Evolutionary conservation across 2,113 vertebrate genomes (phyloP).

Genomic region (Ceyx cyanopectus): DNA sequence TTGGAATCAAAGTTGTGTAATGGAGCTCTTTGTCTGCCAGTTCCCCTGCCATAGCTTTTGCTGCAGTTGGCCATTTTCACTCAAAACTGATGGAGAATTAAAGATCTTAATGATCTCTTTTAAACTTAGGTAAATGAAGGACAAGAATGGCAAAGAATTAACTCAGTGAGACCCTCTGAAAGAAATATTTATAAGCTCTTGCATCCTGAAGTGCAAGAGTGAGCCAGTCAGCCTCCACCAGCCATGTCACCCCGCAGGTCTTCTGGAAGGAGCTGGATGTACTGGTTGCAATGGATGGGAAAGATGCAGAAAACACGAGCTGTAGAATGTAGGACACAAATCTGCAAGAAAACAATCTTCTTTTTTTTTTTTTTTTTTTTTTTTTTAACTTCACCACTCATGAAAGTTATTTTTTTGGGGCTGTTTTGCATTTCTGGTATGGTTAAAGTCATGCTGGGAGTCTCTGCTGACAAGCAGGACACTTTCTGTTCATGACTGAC

Average conservation of each 20-base stretch:
- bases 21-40: neutral
- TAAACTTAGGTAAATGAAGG: neutral
- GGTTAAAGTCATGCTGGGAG: neutral
- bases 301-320: neutral
- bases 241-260: neutral
- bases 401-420: neutral
- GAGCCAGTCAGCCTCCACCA: neutral
- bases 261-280: neutral
- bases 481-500: neutral
- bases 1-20: neutral
- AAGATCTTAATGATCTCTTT: neutral
- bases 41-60: neutral
- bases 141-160: neutral
- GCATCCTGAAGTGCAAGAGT: neutral
- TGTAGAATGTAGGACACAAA: neutral
- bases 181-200: neutral
- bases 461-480: neutral
- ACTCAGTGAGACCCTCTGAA: neutral
- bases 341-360: neutral
- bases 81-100: neutral
- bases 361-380: fast-evolving
- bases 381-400: neutral
- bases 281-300: neutral
- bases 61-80: neutral
- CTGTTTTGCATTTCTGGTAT: neutral